phyloP scores from a whole-genome alignment of 2,797 vertebrate genomes.

The Tauraco hartlaubi region DNA sequence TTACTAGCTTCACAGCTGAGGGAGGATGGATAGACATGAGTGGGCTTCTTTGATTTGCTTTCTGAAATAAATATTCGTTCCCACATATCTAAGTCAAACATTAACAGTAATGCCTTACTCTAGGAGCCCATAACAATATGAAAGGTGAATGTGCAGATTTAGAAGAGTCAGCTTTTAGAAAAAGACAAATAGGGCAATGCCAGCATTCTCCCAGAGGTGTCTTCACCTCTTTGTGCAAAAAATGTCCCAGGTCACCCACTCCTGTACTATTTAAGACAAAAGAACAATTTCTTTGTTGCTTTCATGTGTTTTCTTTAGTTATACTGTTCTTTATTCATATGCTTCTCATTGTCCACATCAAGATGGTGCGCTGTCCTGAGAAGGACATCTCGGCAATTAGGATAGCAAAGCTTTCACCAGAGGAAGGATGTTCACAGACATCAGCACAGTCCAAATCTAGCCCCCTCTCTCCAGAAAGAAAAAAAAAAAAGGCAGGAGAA shows the following conservation, averaged over 20 bases:
- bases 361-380: background rate
- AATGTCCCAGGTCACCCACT: background rate
- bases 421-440: background rate
- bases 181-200: background rate
- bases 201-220: background rate
- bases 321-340: background rate
- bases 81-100: constrained; percentile 51
- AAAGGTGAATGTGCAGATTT: background rate
- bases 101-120: constrained; percentile 39
- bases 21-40: constrained; percentile 19
- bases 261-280: background rate
- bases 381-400: background rate
- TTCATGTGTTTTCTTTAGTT: background rate
- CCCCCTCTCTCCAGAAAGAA: background rate
- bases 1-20: constrained; percentile 32
- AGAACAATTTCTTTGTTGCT: background rate
- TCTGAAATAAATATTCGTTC: constrained; percentile 44
- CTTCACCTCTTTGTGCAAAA: background rate
- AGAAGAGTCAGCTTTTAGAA: background rate
- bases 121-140: background rate
- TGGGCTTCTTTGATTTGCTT: constrained; percentile 17
- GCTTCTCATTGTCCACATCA: background rate
- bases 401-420: background rate
- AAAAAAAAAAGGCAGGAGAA: background rate
- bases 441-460: background rate